Base-by-base conservation (phyloP, 2,888 invertebrate genomes). In the Luffia ferchaultella region DNA sequence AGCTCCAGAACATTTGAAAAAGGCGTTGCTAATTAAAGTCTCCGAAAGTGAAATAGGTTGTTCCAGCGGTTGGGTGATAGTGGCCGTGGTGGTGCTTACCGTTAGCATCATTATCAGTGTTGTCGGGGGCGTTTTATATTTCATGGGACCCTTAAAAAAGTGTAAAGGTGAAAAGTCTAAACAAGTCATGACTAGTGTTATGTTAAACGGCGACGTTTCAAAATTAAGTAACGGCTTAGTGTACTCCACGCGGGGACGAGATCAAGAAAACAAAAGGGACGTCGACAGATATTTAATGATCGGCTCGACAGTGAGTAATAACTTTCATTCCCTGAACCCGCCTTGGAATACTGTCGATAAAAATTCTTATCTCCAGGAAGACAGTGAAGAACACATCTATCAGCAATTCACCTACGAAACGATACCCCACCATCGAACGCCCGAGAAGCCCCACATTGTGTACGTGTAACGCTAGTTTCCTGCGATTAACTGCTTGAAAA, bases 21-120 rank as follows among this genome's bases (percentile, higher is more conserved):
- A 80, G 51, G 74, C 79, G 46, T 67, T 86, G 52, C 73, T 89
- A 58, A 73, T 83, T 46, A 86, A 86, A 59, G 86, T 87, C 54
- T 86, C 87, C 12, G 88, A 89, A 64, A 86, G 87, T 46, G 87
- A 88, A 65, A 86, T 88, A 60, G 86, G 87, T 58, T 88, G 88
- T 71, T 87, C 87, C 52, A 82, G 77, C 57, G 86, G 86, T 30
- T 88, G 88, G 88, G 79, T 88, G 56, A 84, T 87, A 56, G 85
- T 86, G 48, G 78, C 84, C 50, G 71, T 84, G 56, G 75, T 84
- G 61, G 84, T 85, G 62, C 67, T 85, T 62, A 80, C 83, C 62
- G 73, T 84, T 59, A 84, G 85, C 71, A 79, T 87, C 61, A 73
- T 86, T 55, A 86, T 86, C 61, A 84, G 85, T 64, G 68, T 80